phyloP scores from a whole-genome alignment of 2,797 vertebrate species.

The Anas bernieri region DNA sequence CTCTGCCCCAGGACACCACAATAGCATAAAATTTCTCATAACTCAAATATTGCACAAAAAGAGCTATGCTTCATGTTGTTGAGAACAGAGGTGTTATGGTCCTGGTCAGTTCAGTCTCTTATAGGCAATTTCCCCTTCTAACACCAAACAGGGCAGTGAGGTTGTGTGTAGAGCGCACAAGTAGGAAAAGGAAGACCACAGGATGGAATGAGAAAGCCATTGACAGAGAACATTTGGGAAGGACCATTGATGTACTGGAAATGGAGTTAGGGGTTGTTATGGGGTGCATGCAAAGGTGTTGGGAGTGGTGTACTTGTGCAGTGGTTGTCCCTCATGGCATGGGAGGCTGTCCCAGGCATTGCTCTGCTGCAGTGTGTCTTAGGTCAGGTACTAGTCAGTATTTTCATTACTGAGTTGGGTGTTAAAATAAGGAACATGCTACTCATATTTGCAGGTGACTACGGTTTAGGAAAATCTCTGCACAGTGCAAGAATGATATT shows the following conservation, averaged over 20 bases:
- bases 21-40: not conserved
- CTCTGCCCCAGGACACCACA: not conserved
- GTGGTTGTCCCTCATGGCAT: not conserved
- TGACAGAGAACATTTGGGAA: not conserved
- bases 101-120: not conserved
- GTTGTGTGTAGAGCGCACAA: rapidly evolving
- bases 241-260: not conserved
- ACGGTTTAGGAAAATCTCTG: not conserved
- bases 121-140: not conserved
- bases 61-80: rapidly evolving
- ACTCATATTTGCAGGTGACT: not conserved
- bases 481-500: not conserved
- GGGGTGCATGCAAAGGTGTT: not conserved
- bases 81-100: not conserved
- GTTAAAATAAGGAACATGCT: not conserved
- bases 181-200: not conserved
- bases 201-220: not conserved
- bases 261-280: not conserved
- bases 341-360: not conserved
- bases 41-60: not conserved
- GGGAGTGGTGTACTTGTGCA: not conserved
- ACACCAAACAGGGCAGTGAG: not conserved
- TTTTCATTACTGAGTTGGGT: not conserved
- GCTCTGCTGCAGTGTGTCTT: not conserved
- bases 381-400: not conserved